These are phyloP conservation scores for Meriones psammophilus DNA, from an alignment of 2,797 vertebrate genomes.

Conservation along the genomic window DNA sequence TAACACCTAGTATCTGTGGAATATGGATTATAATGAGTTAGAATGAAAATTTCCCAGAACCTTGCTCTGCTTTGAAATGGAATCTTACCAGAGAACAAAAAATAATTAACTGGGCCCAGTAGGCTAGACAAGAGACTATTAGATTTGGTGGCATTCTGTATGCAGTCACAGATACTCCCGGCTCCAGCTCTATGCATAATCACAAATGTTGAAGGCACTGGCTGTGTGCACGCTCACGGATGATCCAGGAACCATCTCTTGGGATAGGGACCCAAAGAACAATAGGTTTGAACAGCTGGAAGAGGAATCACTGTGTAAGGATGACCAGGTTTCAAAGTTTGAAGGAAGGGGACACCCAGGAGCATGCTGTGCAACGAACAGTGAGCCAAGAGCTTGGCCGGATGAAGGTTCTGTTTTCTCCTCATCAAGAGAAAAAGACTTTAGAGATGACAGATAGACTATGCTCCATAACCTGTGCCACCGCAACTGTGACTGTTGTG, in stretches of 20 bases:
- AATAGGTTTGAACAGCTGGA: background rate
- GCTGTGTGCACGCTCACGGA: background rate
- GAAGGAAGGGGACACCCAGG: background rate
- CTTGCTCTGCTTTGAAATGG: background rate
- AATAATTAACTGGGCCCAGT: too few species aligned
- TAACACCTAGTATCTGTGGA: background rate
- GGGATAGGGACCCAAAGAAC: too few species aligned
- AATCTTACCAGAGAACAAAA: background rate
- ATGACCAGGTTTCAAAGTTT: background rate
- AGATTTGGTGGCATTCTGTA: background rate
- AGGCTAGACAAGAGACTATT: too few species aligned
- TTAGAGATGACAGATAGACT: too few species aligned
- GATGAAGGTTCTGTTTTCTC: background rate
- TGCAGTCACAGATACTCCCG: background rate
- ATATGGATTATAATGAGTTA: background rate
- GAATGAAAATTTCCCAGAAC: background rate
- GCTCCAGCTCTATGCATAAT: background rate
- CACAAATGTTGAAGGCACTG: too few species aligned
- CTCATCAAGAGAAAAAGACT: background rate
- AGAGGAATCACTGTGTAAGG: too few species aligned
- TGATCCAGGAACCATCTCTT: too few species aligned
- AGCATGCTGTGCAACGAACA: background rate
- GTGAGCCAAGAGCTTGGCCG: background rate
- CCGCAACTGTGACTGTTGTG: background rate
- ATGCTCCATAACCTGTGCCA: background rate